Base-by-base conservation (phyloP, 2,113 vertebrate species). In the Lampris incognitus region DNA sequence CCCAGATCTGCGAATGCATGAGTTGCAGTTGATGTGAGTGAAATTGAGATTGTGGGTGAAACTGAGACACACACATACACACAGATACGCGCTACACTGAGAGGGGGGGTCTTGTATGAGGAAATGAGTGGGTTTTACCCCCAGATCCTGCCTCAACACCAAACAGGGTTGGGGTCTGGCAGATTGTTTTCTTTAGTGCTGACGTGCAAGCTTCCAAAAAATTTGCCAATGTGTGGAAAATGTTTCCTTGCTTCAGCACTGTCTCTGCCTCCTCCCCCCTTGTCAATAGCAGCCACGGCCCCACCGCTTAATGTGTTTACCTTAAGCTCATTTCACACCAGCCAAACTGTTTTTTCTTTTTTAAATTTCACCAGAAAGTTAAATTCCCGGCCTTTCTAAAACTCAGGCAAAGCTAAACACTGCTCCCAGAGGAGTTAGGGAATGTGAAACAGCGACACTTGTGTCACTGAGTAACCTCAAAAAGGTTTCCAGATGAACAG, bases 151-250 rank as follows among this genome's bases (percentile, higher is more conserved):
- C 59, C 40, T 66, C 62, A 84, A 85, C 82, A 65, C 83, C 82
- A 87, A 83, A 84, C 72, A 84, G 76, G 69, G 70, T 64, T 3
- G 10, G 42, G 68, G 58, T 79, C 82, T 74, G 59, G 52, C 65
- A 67, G 85, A 82, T 83, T 92, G 88, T 89, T 92, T 90, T 91
- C 82, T 79, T 87, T 85, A 84, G 79, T 80, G 83, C 63, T 82
- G 90, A 93, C 41, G 81, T 88, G 84, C 69, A 92, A 92, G 89
- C 46, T 75, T 86, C 76, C 70, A 76, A 85, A 89, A 13, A 88
- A 88, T 84, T 42, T 78, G 61, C 69, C 46, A 72, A 68, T 66
- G 74, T 86, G 77, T 89, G 84, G 75, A 84, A 92, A 92, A 87
- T 51, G 78, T 85, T 75, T 74, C 82, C 39, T 69, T 67, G 59